These are phyloP conservation scores for Scolanthus callimorphus DNA, from an alignment of 92 coral and sea anemone species.

Conservation along the genomic window DNA sequence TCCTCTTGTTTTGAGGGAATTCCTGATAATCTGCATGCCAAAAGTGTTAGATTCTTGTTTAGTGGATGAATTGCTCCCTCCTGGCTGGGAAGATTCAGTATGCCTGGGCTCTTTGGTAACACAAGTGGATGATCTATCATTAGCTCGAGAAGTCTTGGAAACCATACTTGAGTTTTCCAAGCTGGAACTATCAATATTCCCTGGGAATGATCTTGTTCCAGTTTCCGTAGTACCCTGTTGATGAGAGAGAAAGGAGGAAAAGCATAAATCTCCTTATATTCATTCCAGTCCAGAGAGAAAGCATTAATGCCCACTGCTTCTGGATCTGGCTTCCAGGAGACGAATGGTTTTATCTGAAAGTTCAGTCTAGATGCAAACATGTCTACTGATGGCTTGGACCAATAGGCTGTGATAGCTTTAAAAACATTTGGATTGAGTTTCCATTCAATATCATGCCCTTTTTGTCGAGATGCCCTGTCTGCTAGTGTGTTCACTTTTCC, in stretches of 20 bases:
- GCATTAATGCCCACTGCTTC: constrained; percentile 55
- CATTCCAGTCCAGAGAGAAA: constrained; percentile 35
- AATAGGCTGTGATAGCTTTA: constrained; percentile 1
- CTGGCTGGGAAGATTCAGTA: constrained; percentile 28
- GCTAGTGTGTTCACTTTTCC: constrained; percentile 49
- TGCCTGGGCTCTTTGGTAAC: constrained; percentile 10
- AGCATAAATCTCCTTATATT: constrained; percentile 21
- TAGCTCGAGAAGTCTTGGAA: not conserved
- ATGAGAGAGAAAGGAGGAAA: constrained; percentile 56
- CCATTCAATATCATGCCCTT: constrained; percentile 37
- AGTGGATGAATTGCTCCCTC: constrained; percentile 19
- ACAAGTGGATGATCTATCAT: constrained; percentile 29
- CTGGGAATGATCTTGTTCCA: constrained; percentile 37
- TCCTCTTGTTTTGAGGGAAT: not conserved
- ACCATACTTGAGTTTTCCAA: constrained; percentile 34
- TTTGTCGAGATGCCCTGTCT: constrained; percentile 37
- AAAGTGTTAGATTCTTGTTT: constrained; percentile 4
- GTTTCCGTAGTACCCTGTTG: constrained; percentile 32
- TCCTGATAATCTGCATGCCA: not conserved
- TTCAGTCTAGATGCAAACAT: constrained; percentile 56
- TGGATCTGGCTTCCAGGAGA: constrained; percentile 50
- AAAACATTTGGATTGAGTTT: constrained; percentile 23
- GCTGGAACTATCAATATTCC: constrained; percentile 35
- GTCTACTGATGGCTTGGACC: constrained; percentile 22
- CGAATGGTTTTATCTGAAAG: constrained; percentile 28